A percentile compares a stretch with the other conserved stretches of the same genome.
phyloP scores from a whole-genome alignment of 1,140 invertebrate species.

The Drosophila funebris region DNA sequence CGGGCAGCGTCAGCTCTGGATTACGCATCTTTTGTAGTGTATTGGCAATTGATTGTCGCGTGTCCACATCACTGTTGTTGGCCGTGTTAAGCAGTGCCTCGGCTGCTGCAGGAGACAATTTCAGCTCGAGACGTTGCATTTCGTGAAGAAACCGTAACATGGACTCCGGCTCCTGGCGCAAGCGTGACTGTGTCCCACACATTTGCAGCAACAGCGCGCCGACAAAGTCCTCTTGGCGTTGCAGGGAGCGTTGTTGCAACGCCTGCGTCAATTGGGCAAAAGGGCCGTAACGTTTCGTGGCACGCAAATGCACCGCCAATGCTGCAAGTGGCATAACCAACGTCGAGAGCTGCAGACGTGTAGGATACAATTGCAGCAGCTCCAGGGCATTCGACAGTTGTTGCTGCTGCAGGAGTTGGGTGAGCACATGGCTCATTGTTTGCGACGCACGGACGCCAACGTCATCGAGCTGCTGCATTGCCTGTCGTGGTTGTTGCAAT shows the following conservation, averaged over 20 bases:
- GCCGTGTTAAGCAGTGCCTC: slow-evolving; percentile 35
- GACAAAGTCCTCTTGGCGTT: slow-evolving; percentile 61
- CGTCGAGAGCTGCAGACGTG: slow-evolving; percentile 48
- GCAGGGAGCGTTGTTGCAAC: slow-evolving; percentile 43
- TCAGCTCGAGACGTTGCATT: slow-evolving; percentile 52
- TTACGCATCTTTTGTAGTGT: slow-evolving; percentile 60
- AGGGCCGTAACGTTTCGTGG: slow-evolving; percentile 63
- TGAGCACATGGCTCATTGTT: slow-evolving; percentile 77
- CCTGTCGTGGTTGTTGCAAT: slow-evolving; percentile 62
- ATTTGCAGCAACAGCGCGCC: slow-evolving; percentile 64
- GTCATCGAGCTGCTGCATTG: slow-evolving; percentile 79
- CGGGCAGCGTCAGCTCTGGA: slow-evolving; percentile 29
- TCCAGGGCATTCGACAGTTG: slow-evolving; percentile 59
- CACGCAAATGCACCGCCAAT: slow-evolving; percentile 61
- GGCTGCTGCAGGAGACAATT: slow-evolving; percentile 60
- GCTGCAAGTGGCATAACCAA: slow-evolving; percentile 51
- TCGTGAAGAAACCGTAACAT: slow-evolving; percentile 64
- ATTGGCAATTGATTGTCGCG: slow-evolving; percentile 33
- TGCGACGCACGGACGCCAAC: slow-evolving; percentile 67
- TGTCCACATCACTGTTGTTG: slow-evolving; percentile 5
- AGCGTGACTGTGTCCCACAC: slow-evolving; percentile 55
- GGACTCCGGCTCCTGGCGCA: slow-evolving; percentile 50
- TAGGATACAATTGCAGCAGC: slow-evolving; percentile 69
- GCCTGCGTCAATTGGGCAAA: slow-evolving; percentile 61
- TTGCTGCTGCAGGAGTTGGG: slow-evolving; percentile 75